Evolutionary conservation across 2,888 invertebrate species (phyloP), one percentile per base, ranked within the genome.

Genomic region (Litoditis marina): DNA sequence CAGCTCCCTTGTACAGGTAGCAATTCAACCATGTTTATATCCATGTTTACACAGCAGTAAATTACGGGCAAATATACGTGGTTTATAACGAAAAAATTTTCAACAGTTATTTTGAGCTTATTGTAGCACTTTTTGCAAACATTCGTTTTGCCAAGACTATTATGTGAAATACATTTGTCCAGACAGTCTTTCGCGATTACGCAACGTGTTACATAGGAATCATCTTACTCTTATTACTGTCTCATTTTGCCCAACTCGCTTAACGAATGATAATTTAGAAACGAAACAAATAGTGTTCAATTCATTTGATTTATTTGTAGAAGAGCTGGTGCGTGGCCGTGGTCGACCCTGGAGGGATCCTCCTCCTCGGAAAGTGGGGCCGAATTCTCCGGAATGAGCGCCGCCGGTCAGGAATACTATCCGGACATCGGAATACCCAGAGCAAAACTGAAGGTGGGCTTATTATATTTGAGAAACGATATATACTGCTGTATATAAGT

Each of bases 361-460:
- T 68, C 76, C 2, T 77, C 77, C 27, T 78, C 76, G 22, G 80
- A 78, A 51, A 71, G 74, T 42, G 80, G 78, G 25, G 78, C 72
- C 1, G 80, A 81, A 46, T 73, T 79, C 61, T 72, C 73, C 7
- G 76, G 70, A 42, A 69, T 72, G 69, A 63, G 64, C 25, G 73
- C 73, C 22, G 66, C 68, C 30, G 76, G 75, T 28, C 71, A 72
- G 39, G 81, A 81, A 30, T 83, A 83, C 65, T 77, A 79, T 60
- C 81, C 78, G 2, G 79, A 80, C 42, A 62, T 80, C 47, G 80
- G 79, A 28, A 83, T 83, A 60, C 83, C 83, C 11, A 72, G 83
- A 31, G 81, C 83, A 2, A 83, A 83, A 55, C 76, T 83, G 63
- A 73, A 77, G 63, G 57, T 57, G 34, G 49, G 49, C n/a, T n/a